Conservation (phyloP, 2,797 vertebrate species). For the Melanotaenia maccullochi region DNA sequence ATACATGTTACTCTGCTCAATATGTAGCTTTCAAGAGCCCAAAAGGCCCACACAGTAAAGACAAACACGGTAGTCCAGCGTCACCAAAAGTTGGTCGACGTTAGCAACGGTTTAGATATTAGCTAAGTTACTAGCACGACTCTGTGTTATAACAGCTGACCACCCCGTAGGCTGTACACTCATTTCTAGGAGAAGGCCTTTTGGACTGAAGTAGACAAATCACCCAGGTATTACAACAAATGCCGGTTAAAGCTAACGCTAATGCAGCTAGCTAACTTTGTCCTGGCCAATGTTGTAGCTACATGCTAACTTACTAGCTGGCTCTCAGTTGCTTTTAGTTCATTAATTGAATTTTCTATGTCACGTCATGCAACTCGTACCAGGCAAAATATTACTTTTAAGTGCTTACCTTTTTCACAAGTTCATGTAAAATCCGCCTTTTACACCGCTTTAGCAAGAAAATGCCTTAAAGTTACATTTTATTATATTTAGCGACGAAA, state of each 20-base stretch:
- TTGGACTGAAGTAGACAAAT: accelerated
- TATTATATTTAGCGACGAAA: constrained; percentile 24
- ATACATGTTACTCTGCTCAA: background rate
- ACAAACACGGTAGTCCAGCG: background rate
- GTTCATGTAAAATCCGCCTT: constrained; percentile 32
- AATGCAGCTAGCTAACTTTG: constrained; percentile 42
- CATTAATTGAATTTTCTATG: constrained; percentile 7
- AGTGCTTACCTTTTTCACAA: constrained; percentile 43
- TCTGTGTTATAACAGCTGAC: background rate
- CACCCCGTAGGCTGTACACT: background rate
- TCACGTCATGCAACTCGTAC: background rate
- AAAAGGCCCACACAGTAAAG: background rate
- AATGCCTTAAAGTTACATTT: constrained; percentile 46
- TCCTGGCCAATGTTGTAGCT: constrained; percentile 3
- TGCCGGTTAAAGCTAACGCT: background rate
- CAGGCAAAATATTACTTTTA: background rate
- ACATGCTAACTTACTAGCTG: constrained; percentile 59
- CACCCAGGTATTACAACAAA: background rate
- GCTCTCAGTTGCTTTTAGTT: constrained; percentile 7
- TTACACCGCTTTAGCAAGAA: background rate
- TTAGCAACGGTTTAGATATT: background rate
- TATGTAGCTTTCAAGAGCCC: background rate
- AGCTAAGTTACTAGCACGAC: constrained; percentile 13
- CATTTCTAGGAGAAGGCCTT: background rate
- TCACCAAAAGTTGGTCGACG: background rate